Evolutionary conservation across 2,888 invertebrate species (phyloP), one percentile per base, ranked within the genome.

Genomic region (Drosophila greeni): DNA sequence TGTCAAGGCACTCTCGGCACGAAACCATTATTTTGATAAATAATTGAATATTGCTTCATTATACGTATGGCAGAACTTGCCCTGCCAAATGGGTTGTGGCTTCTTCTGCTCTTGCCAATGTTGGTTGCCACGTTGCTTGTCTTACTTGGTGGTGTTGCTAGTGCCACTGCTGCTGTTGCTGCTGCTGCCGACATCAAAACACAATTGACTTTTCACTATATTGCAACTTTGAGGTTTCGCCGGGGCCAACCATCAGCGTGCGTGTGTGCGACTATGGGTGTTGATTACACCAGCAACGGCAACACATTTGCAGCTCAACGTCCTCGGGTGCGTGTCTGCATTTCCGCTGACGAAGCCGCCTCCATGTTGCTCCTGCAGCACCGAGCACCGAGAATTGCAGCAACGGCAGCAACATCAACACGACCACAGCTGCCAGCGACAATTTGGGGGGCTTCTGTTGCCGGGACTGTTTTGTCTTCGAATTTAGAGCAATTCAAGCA

Each of bases 141-240:
- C 24, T 66, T 29, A 29, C 45, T 45, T 20, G 45, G 29, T 20
- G 42, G n/a, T 55, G 24, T 3, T 60, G 36, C 7, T 39, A 37
- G 16, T 29, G 11, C 29, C 7, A 29, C 29, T 11, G 11, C 8
- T 53, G 18, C 4, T 56, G 34, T 8, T 49, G 47, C 18, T 62
- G 29, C n/a, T 58, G 49, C 8, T 36, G 59, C n/a, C 71, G 71
- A 72, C 81, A 82, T 75, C 77, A 81, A 83, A 81, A 81, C 72
- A 73, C 80, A 81, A 83, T 81, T 81, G 83, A 81, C 80, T 83
- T 80, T 83, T 78, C 73, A 70, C 70, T 75, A 76, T 72, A 79
- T 74, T 66, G 73, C 69, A 82, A 81, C 68, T 75, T 81, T 73
- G 76, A 70, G 80, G 71, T 78, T 80, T 66, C 74, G 70, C 58